Evolutionary conservation across 1,140 invertebrate species (phyloP).

Genomic region (Drosophila eugracilis): DNA sequence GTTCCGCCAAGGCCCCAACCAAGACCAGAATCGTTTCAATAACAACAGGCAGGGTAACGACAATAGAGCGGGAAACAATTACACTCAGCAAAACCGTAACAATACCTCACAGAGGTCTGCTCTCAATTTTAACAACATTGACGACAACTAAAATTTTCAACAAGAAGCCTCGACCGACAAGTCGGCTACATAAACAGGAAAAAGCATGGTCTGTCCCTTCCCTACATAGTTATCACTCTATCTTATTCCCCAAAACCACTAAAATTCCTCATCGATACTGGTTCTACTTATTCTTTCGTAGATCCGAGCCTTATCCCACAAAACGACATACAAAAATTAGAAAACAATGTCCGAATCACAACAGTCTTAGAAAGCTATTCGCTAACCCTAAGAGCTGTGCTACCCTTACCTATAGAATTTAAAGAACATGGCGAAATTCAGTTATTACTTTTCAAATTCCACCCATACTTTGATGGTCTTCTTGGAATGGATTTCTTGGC

Average conservation of each 20-base stretch:
- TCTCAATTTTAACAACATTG: neutral
- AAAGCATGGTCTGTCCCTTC: neutral
- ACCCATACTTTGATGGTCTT: too few relatives aligned
- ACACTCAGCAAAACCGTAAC: neutral
- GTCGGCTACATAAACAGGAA: slow-evolving; percentile 1
- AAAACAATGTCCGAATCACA: neutral
- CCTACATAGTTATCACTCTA: neutral
- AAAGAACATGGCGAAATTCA: too few relatives aligned
- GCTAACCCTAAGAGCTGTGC: neutral
- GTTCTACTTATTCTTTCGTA: slow-evolving; percentile 9
- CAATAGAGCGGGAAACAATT: neutral
- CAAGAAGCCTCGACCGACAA: slow-evolving; percentile 2
- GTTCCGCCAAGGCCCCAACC: neutral
- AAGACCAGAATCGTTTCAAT: neutral
- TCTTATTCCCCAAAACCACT: neutral
- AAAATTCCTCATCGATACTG: slow-evolving; percentile 16
- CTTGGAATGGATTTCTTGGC: too few relatives aligned
- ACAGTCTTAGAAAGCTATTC: neutral
- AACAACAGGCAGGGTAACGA: neutral
- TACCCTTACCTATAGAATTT: too few relatives aligned
- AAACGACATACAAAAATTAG: neutral
- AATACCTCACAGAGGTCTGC: neutral
- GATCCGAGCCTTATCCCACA: neutral
- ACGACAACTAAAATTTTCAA: neutral
- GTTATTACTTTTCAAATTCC: too few relatives aligned